phyloP scores from a whole-genome alignment of 2,797 vertebrate genomes.

The Chanos chanos region DNA sequence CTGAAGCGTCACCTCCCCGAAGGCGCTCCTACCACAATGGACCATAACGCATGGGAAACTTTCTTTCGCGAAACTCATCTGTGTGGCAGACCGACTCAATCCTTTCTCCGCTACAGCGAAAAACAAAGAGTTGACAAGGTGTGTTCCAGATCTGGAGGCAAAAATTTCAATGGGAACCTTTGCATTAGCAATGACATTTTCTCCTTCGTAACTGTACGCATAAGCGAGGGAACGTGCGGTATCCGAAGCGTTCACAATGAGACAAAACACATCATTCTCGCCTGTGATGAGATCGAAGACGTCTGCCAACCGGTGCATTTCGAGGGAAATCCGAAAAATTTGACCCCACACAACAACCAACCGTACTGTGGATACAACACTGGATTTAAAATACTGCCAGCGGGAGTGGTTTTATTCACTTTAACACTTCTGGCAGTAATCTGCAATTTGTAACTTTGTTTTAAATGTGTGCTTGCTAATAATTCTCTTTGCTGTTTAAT shows the following conservation, averaged over 20 bases:
- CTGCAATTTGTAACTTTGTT: neutral
- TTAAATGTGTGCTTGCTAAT: neutral
- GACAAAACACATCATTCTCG: slow-evolving; percentile 72
- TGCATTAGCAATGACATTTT: slow-evolving; percentile 70
- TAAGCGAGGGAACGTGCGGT: slow-evolving; percentile 48
- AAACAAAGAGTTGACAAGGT: slow-evolving; percentile 59
- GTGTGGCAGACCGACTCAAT: slow-evolving; percentile 71
- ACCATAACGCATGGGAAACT: slow-evolving; percentile 57
- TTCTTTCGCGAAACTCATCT: slow-evolving; percentile 53
- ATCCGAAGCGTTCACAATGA: slow-evolving; percentile 56
- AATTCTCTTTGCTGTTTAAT: no score
- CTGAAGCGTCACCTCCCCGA: slow-evolving; percentile 57
- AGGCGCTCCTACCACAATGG: slow-evolving; percentile 34
- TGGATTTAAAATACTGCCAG: slow-evolving; percentile 18
- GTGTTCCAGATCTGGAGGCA: slow-evolving; percentile 60
- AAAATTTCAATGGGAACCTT: slow-evolving; percentile 52
- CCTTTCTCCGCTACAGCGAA: slow-evolving; percentile 60
- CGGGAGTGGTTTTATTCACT: slow-evolving; percentile 31
- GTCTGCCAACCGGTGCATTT: slow-evolving; percentile 70
- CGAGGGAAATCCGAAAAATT: slow-evolving; percentile 57
- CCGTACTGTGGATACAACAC: slow-evolving; percentile 50
- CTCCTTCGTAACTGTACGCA: slow-evolving; percentile 67
- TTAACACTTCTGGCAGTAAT: slow-evolving; percentile 29
- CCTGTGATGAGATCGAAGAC: slow-evolving; percentile 62
- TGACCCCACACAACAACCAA: slow-evolving; percentile 54